These are phyloP conservation scores for Alfaro cultratus DNA, from an alignment of 2,797 vertebrate genomes.

Conservation along the genomic window DNA sequence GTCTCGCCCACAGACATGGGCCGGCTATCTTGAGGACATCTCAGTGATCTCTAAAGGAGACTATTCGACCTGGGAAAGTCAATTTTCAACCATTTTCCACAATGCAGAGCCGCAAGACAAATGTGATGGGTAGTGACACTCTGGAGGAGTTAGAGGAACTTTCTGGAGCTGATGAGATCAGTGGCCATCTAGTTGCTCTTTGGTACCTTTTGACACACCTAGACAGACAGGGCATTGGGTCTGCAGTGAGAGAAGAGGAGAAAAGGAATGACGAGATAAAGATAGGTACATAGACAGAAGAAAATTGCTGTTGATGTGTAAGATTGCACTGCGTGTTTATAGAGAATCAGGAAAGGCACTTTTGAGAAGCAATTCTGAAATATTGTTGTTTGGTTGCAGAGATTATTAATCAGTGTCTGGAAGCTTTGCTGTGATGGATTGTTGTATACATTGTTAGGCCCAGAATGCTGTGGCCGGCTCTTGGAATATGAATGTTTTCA, in stretches of 20 bases:
- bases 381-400: slow-evolving; percentile 13
- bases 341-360: neutral
- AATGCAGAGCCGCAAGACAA: slow-evolving; percentile 58
- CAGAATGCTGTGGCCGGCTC: slow-evolving; percentile 17
- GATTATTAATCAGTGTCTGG: slow-evolving; percentile 32
- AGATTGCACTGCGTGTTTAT: neutral
- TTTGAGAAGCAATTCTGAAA: slow-evolving; percentile 9
- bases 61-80: slow-evolving; percentile 61
- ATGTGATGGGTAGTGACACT: slow-evolving; percentile 39
- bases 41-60: slow-evolving; percentile 77
- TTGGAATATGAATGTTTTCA: slow-evolving; percentile 44
- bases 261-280: slow-evolving; percentile 10
- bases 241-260: slow-evolving; percentile 13
- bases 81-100: slow-evolving; percentile 66
- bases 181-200: slow-evolving; percentile 52
- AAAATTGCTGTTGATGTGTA: neutral
- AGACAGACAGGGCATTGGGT: slow-evolving; percentile 7
- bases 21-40: slow-evolving; percentile 81
- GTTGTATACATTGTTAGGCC: slow-evolving; percentile 43
- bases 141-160: slow-evolving; percentile 38
- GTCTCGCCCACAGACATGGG: slow-evolving; percentile 56
- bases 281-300: slow-evolving; percentile 13
- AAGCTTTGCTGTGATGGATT: slow-evolving; percentile 33
- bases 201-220: slow-evolving; percentile 33
- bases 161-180: slow-evolving; percentile 41